Evolutionary conservation across 2,888 invertebrate genomes (phyloP).

Genomic region (Lasioglossum morio): DNA sequence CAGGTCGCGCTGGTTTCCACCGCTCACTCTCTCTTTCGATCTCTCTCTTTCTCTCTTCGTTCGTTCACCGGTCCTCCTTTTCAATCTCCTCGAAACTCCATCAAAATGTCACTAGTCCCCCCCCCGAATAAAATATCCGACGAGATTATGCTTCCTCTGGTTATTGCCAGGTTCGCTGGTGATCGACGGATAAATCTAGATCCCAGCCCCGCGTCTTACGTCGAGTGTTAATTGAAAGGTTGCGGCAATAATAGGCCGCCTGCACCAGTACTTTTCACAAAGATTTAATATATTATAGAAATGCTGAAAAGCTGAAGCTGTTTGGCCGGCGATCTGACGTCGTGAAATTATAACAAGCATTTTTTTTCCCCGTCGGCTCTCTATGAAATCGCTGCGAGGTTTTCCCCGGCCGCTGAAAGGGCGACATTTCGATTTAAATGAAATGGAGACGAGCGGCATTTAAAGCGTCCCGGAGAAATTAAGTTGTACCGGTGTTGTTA

Average conservation of each 20-base stretch:
- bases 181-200: slow-evolving; percentile 19
- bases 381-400: neutral
- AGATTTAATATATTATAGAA: neutral
- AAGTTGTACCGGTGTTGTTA: slow-evolving; percentile 22
- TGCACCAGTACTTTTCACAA: neutral
- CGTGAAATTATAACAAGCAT: neutral
- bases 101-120: slow-evolving; percentile 33
- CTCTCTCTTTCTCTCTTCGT: neutral
- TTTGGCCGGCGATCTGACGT: neutral
- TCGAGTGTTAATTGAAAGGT: neutral
- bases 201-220: neutral
- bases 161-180: neutral
- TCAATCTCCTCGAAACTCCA: slow-evolving; percentile 41
- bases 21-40: neutral
- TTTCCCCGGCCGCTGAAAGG: neutral
- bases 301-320: neutral
- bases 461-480: slow-evolving; percentile 21
- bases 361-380: too few species aligned
- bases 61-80: slow-evolving; percentile 28
- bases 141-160: neutral
- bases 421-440: slow-evolving; percentile 24
- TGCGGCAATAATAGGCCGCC: neutral
- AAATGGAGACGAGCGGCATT: neutral
- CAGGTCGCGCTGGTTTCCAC: slow-evolving; percentile 44
- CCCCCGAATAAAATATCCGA: slow-evolving; percentile 7